Base-by-base conservation (phyloP, 1,140 invertebrate genomes). In the Rhynchophorus ferrugineus region DNA sequence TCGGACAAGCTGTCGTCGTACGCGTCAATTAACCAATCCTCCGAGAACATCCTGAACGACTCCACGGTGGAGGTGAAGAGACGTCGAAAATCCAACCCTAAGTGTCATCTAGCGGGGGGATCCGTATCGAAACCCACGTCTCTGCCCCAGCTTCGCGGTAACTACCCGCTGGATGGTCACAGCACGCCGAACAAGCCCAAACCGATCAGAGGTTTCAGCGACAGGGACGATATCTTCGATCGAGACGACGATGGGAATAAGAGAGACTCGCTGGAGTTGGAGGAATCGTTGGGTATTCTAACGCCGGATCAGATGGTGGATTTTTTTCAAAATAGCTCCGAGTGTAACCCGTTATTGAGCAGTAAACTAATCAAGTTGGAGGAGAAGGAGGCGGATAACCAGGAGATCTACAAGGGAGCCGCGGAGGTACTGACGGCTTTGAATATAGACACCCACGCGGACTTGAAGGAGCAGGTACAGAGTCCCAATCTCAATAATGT, bases 271-370 rank as follows among this genome's bases (percentile, higher is more conserved):
- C 49, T 68, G 16, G 68, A 69, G 37, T 61, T 59, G 37, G 65
- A 89, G 61, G 83, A 89, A 67, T 87, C 90, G 59, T 71, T 91
- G 50, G 88, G 87, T 6, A 90, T 91, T 56, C 71, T 91, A 13
- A 89, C 87, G 3, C 87, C 87, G 0, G 86, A 89, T 72, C 87
- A 91, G 67, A 91, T 91, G 87, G 79, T 82, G 46, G 84, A 85
- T 48, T 54, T 49, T 60, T 78, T 76, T n/a, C 33, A 53, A 35
- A 45, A 44, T 7, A 46, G 61, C 37, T 59, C 61, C 7, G 63
- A 67, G 46, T 57, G 60, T 29, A 61, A 66, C 34, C 35, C 33
- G 8, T 5, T 37, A 36, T 36, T 46, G 20, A 11, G 7, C 17
- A 7, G 9, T 19, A 37, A 36, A 22, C 20, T 21, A 19, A n/a